phyloP scores from a whole-genome alignment of 2,888 invertebrate species.

The Chloroclysta siterata region DNA sequence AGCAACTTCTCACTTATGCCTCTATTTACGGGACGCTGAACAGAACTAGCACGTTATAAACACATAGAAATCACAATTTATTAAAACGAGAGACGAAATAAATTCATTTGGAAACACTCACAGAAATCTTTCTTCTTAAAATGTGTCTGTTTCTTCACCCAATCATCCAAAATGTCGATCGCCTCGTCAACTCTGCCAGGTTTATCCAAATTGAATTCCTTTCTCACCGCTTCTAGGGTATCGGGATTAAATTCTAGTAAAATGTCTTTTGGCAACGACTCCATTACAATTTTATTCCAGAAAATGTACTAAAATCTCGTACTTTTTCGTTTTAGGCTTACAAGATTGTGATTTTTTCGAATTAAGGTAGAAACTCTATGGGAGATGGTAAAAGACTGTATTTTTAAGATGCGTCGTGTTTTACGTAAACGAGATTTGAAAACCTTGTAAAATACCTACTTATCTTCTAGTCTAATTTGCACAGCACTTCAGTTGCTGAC shows the following conservation, averaged over 20 bases:
- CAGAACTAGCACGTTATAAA: no score
- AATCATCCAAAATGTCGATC: conserved; percentile 55
- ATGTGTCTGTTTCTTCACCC: conserved; percentile 60
- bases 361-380: neutral
- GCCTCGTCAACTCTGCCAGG: conserved; percentile 53
- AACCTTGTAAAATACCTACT: neutral
- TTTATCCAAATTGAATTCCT: conserved; percentile 48
- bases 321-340: neutral
- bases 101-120: conserved; percentile 41
- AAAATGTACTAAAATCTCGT: neutral
- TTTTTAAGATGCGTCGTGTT: conserved; percentile 4
- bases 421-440: neutral
- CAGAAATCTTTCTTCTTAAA: conserved; percentile 58
- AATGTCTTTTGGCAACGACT: conserved; percentile 36
- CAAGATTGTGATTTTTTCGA: neutral
- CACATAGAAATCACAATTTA: no score
- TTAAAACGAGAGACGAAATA: neutral
- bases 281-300: conserved; percentile 39
- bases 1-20: no score
- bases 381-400: neutral
- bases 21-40: no score
- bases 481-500: conserved; percentile 20
- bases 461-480: conserved; percentile 17
- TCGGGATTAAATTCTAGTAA: conserved; percentile 46
- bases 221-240: conserved; percentile 51